A percentile compares a stretch with the other conserved stretches of the same genome.
These are phyloP conservation scores for Eucidaris tribuloides DNA, from an alignment of 35 echinoderm and acorn worm species.

Conservation along the genomic window DNA sequence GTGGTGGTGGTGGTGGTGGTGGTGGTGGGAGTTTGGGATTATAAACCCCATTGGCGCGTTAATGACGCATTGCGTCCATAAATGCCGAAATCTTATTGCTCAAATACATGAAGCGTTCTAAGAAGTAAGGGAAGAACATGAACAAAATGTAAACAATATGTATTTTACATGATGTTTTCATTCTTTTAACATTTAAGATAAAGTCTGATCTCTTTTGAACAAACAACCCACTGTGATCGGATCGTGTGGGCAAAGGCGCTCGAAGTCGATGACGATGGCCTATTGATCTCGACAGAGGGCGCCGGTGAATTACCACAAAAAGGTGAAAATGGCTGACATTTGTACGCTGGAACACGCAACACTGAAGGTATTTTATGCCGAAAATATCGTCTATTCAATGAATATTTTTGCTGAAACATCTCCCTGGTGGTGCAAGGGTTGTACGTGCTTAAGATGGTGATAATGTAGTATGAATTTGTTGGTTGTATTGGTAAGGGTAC, in stretches of 20 bases:
- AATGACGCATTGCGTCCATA: not conserved
- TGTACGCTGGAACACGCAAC: conserved; percentile 90
- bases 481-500: not conserved
- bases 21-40: no score
- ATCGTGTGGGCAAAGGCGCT: not conserved
- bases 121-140: not conserved
- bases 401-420: not conserved
- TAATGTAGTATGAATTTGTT: not conserved
- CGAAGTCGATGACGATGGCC: not conserved
- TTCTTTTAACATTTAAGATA: not conserved
- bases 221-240: no score
- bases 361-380: conserved; percentile 68
- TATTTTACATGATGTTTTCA: not conserved
- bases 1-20: no score
- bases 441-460: not conserved
- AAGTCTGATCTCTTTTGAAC: no score
- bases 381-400: not conserved
- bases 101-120: not conserved
- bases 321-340: conserved; percentile 82
- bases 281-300: not conserved
- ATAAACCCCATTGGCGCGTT: no score
- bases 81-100: not conserved
- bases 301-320: not conserved
- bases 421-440: not conserved
- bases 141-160: not conserved